phyloP scores from a whole-genome alignment of 2,888 invertebrate species.

The Steromphala cineraria region DNA sequence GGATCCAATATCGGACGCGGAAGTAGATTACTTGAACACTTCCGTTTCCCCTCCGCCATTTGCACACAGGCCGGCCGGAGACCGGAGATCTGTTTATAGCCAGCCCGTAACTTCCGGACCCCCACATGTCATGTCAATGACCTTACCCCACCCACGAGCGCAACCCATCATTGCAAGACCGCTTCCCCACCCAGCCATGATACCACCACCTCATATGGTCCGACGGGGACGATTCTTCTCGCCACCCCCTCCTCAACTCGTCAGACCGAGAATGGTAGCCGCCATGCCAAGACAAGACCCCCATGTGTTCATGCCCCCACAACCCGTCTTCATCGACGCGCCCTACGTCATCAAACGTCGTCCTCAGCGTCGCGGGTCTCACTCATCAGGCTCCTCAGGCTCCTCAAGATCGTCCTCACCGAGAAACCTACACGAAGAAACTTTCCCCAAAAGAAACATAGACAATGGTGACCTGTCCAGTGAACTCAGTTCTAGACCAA shows the following conservation, averaged over 20 bases:
- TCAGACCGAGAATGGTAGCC: slow-evolving; percentile 40
- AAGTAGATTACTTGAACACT: slow-evolving; percentile 23
- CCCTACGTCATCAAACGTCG: slow-evolving; percentile 29
- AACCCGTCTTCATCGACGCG: slow-evolving; percentile 34
- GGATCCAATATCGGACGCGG: slow-evolving; percentile 38
- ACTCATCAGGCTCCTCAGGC: slow-evolving; percentile 35
- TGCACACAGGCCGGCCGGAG: not conserved
- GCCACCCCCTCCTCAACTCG: slow-evolving; percentile 57
- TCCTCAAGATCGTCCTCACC: slow-evolving; percentile 44
- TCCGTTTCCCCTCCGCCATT: slow-evolving; percentile 24
- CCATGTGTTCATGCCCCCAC: slow-evolving; percentile 36
- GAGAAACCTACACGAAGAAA: slow-evolving; percentile 28
- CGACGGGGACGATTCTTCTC: slow-evolving; percentile 61
- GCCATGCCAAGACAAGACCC: slow-evolving; percentile 35
- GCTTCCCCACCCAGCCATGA: slow-evolving; percentile 23
- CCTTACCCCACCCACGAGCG: slow-evolving; percentile 26
- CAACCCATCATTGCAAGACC: slow-evolving; percentile 24
- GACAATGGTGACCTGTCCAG: slow-evolving; percentile 45
- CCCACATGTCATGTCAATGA: slow-evolving; percentile 9
- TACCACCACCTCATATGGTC: slow-evolving; percentile 19
- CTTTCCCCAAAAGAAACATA: slow-evolving; percentile 35
- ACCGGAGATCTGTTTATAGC: slow-evolving; percentile 2
- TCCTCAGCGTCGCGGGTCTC: slow-evolving; percentile 29
- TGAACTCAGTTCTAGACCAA: slow-evolving; percentile 50
- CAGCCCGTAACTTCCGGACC: not conserved